phyloP scores from a whole-genome alignment of 2,888 invertebrate species.

The Agrochola litura region DNA sequence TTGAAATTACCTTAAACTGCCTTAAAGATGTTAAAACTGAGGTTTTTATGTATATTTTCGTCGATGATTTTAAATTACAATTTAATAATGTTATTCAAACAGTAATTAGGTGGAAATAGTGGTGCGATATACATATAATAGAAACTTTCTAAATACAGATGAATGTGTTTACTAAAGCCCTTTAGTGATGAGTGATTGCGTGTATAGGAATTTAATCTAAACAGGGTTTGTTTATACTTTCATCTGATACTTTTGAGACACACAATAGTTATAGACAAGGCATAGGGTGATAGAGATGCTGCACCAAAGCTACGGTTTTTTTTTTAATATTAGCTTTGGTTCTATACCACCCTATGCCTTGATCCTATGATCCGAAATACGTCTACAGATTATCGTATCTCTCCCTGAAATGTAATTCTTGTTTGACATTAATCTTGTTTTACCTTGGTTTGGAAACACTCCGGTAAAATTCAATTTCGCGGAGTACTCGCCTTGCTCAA shows the following conservation, averaged over 20 bases:
- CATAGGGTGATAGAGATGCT: no score
- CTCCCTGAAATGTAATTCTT: background rate
- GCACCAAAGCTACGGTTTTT: no score
- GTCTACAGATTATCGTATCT: background rate
- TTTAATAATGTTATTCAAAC: background rate
- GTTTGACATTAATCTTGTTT: slow-evolving; percentile 3
- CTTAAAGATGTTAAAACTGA: background rate
- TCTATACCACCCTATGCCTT: background rate
- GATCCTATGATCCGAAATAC: background rate
- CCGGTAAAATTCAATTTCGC: slow-evolving; percentile 6
- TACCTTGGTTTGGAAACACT: background rate
- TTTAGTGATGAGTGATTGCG: background rate
- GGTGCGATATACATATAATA: background rate
- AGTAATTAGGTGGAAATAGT: background rate
- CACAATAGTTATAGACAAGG: background rate
- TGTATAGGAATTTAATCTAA: background rate
- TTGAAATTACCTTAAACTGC: background rate
- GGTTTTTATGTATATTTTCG: background rate
- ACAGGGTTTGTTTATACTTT: background rate
- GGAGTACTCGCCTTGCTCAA: background rate
- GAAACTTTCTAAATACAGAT: background rate
- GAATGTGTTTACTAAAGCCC: background rate
- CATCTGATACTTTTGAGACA: background rate
- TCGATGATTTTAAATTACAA: background rate
- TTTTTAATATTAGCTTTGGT: background rate